Conservation (phyloP, 2,888 invertebrate species). For the Acanthosepion pharaonis region DNA sequence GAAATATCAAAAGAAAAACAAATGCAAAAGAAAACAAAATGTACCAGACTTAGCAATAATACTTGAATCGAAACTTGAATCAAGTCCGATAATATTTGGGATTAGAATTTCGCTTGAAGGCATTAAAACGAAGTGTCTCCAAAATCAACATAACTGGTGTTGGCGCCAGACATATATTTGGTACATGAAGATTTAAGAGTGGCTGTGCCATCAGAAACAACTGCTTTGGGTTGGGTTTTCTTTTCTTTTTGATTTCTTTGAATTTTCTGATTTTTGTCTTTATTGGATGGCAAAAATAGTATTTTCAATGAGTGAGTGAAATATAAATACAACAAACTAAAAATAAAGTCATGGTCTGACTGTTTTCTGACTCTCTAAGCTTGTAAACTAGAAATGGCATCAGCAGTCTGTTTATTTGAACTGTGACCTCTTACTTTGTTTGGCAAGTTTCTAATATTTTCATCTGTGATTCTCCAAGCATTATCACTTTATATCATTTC, state of each 20-base stretch:
- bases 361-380: too few species aligned
- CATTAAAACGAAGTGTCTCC: constrained; percentile 33
- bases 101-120: constrained; percentile 33
- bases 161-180: constrained; percentile 33
- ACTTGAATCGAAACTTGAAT: constrained; percentile 33
- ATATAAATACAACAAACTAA: neutral
- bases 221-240: neutral
- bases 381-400: too few species aligned
- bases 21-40: neutral
- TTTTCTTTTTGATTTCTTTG: neutral
- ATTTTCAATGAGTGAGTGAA: neutral
- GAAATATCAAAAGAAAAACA: neutral
- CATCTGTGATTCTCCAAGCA: too few species aligned
- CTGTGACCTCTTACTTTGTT: too few species aligned
- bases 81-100: constrained; percentile 16
- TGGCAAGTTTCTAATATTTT: too few species aligned
- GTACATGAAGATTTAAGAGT: constrained; percentile 9
- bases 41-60: constrained; percentile 33
- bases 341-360: too few species aligned
- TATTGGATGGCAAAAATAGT: neutral
- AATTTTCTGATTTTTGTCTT: neutral
- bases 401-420: too few species aligned
- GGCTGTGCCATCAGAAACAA: constrained; percentile 3
- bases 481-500: too few species aligned
- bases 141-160: neutral